Evolutionary conservation across 30 jellyfish, hydroid and myxozoan species (phyloP), one percentile per base, ranked within the genome.

Genomic region (Turritopsis rubra): DNA sequence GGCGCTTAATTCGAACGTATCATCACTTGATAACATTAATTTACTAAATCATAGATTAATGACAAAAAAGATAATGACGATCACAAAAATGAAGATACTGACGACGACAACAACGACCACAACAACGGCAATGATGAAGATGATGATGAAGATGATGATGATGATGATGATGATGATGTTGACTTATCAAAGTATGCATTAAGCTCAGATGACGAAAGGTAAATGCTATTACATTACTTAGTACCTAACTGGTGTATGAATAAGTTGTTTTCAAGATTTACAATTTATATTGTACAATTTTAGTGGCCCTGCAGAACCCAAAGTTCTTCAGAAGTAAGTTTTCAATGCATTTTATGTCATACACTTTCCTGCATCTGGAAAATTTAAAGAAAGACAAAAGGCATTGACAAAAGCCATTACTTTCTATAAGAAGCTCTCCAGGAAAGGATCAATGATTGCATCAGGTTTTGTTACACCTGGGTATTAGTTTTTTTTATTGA

Each of bases 161-260:
- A 90, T 1, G 97, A 90, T 66, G 97, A 86, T 66, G 97, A 90
- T 86, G 97, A 80, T 19, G 89, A 83, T 29, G 93, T 89, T 79
- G 97, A 90, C 85, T 84, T 89, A 21, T 90, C 97, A 76, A 87
- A 86, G 78, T 90, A 90, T 82, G 95, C 82, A 53, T 82, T 90
- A 8, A 86, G 95, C 77, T 85, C 95, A 1, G 96, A 89, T 9
- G 96, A 53, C 29, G 87, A 80, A n/a, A 29, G 65, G 82, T 74
- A 74, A 74, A 29, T 29, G 19, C 65, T 16, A 16, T 23, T 74
- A 0, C 0, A 18, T 0, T 60, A 60, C n/a, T n/a, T n/a, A n/a
- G n/a, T n/a, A n/a, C n/a, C n/a, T n/a, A n/a, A n/a, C n/a, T n/a
- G n/a, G n/a, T n/a, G n/a, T n/a, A n/a, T n/a, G n/a, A n/a, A n/a